These are phyloP conservation scores for Chionomys nivalis DNA, from an alignment of 2,113 vertebrate genomes.

Conservation along the genomic window DNA sequence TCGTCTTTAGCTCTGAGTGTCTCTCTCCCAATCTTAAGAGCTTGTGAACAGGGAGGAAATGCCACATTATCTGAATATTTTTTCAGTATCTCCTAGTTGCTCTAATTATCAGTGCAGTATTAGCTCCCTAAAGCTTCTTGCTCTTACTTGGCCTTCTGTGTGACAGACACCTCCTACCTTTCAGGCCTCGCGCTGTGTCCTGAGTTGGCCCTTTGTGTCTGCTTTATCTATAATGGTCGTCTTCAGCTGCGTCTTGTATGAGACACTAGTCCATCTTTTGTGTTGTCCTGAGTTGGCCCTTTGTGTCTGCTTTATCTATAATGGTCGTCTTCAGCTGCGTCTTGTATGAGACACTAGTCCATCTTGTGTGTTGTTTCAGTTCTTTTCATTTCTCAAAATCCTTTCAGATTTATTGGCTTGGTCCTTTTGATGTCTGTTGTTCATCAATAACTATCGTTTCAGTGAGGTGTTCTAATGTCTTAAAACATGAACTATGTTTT, in stretches of 20 bases:
- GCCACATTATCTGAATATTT: background rate
- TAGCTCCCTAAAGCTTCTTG: background rate
- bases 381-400: background rate
- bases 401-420: background rate
- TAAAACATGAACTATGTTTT: background rate
- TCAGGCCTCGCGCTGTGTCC: background rate
- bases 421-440: background rate
- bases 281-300: background rate
- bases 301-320: background rate
- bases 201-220: background rate
- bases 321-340: background rate
- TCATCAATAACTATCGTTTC: background rate
- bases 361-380: background rate
- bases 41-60: background rate
- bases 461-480: background rate
- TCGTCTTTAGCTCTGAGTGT: background rate
- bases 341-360: background rate
- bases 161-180: background rate
- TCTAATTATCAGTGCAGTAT: background rate
- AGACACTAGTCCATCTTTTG: background rate
- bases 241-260: background rate
- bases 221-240: background rate
- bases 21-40: background rate
- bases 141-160: background rate
- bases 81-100: background rate